Evolutionary conservation across 2,113 vertebrate genomes (phyloP), one percentile per base, ranked within the genome.

Genomic region (Amphilophus citrinellus): DNA sequence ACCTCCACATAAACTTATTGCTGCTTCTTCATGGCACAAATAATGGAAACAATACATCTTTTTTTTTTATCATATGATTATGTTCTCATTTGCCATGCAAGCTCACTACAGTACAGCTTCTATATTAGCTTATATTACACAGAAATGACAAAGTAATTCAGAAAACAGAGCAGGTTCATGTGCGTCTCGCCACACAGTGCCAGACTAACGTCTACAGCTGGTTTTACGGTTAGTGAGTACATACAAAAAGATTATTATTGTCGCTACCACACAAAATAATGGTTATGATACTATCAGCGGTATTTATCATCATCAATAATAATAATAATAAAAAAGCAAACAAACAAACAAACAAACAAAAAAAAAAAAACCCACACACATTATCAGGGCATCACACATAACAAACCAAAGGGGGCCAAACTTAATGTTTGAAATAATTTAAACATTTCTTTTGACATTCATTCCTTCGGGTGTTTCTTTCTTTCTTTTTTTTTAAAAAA

Each of bases 11-110:
- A 81, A 85, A 90, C 83, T 86, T 91, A 97, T 97, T 97, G 96
- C 96, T 97, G 95, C 93, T 95, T 96, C 96, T 95, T 93, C 94
- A 97, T 97, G 96, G 97, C 96, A 97, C 96, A 96, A 96, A 97
- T 68, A 95, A 96, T 94, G 96, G 90, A 92, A 95, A 92, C 14
- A 92, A 95, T 92, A 78, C 90, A 87, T 86, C 13, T 88, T 83
- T 32, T 59, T 58, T 6, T 50, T 87, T 85, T 7, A 39, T 93
- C 93, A 65, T 76, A 92, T 86, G 82, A 79, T 79, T 85, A 87
- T 90, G 87, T 92, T 79, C 84, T 94, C 20, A 44, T 89, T 91
- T 95, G 96, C 96, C 96, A 97, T 97, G 96, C 96, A 96, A 96
- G 95, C 91, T 94, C 94, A 97, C 93, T 95, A 96, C 96, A 93